Evolutionary conservation across 2,888 invertebrate genomes (phyloP), one percentile per base, ranked within the genome.

Genomic region (Leptogaster cylindrica): DNA sequence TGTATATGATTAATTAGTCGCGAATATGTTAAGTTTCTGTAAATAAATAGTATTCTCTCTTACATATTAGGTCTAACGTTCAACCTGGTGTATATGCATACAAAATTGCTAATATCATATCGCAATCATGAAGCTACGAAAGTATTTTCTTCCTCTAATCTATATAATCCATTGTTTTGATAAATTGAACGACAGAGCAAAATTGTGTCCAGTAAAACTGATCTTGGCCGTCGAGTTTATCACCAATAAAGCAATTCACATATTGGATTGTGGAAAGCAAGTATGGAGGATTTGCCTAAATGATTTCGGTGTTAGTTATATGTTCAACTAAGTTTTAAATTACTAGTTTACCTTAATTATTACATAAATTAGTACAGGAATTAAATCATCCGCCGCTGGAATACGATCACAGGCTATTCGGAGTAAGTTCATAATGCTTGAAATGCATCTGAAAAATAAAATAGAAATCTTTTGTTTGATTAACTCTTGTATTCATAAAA

Each of bases 171-270:
- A 97, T 95, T 66, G 94, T 97, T 85, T 98, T 99, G 77, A 98
- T 97, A 84, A 95, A 97, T 82, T 97, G 96, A 64, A 97, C 93
- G 51, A 95, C 95, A 0, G 97, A 91, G 77, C 93, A 92, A 83
- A 98, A 97, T 82, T 97, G 96, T 65, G 95, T 97, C 98, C 97
- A 98, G 91, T 96, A 97, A 83, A 98, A 99, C 75, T 92, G 90
- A 76, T 95, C 93, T 81, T 96, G 95, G 55, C 97, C 97, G 70
- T 86, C 85, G 68, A 97, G 84, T 70, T 89, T 87, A 72, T 88
- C 86, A 66, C 90, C 92, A 77, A 93, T 94, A 80, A 95, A 94
- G 74, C 93, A 95, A 80, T 91, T 92, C 72, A 99, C 95, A 81
- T 96, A 95, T 83, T 98, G 96, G 73, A 98, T 89, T 25, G 96